Conservation (phyloP, 2,888 invertebrate species). For the Drosophila kanekoi region DNA sequence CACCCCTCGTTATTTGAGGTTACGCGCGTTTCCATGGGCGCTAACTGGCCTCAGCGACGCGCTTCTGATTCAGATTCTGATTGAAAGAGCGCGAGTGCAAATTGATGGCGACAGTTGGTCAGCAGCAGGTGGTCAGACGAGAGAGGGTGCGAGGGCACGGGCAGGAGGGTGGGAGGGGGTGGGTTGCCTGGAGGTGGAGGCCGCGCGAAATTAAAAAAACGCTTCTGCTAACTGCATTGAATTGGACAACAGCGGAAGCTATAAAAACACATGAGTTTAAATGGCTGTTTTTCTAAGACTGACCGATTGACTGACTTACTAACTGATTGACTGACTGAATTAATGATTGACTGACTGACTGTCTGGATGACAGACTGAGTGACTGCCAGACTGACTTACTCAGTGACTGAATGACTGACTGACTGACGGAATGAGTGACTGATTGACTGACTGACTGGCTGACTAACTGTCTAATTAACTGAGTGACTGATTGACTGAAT, state of each 20-base stretch:
- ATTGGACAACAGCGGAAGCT: constrained; percentile 30
- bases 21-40: constrained; percentile 26
- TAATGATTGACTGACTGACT: too few relatives aligned
- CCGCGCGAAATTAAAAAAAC: constrained; percentile 41
- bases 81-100: constrained; percentile 49
- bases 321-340: too few relatives aligned
- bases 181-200: not conserved
- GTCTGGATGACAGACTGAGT: too few relatives aligned
- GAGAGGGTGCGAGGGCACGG: not conserved
- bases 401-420: too few relatives aligned
- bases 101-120: constrained; percentile 51
- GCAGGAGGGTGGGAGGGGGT: not conserved
- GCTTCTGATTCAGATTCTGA: constrained; percentile 33
- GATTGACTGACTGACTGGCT: too few relatives aligned
- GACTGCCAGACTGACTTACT: too few relatives aligned
- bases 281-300: not conserved
- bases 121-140: not conserved
- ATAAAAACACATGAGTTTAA: constrained; percentile 18
- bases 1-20: constrained; percentile 53
- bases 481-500: too few relatives aligned
- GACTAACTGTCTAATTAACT: too few relatives aligned
- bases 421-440: too few relatives aligned
- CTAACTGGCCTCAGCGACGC: constrained; percentile 32
- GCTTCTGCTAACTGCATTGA: constrained; percentile 39
- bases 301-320: too few relatives aligned